phyloP scores from a whole-genome alignment of 2,888 invertebrate species.

The Charanyca ferruginea region DNA sequence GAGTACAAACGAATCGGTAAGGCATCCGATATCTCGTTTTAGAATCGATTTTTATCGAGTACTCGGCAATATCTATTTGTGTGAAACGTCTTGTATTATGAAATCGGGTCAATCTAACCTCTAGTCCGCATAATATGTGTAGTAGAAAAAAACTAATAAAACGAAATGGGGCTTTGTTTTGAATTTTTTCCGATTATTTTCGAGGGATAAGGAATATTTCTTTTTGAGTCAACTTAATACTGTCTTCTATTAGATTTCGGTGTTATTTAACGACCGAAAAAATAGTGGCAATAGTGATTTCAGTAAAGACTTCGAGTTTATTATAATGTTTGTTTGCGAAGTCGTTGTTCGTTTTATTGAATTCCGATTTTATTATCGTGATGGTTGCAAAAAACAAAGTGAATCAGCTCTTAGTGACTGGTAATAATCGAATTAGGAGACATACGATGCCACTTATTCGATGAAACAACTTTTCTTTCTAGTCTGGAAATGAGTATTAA shows the following conservation, averaged over 20 bases:
- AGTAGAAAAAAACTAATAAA: constrained; percentile 61
- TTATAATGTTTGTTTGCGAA: constrained; percentile 46
- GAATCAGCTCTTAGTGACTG: constrained; percentile 35
- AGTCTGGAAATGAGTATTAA: constrained; percentile 31
- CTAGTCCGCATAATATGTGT: constrained; percentile 29
- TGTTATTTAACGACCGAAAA: constrained; percentile 38
- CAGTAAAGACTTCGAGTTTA: constrained; percentile 46
- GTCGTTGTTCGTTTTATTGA: constrained; percentile 58
- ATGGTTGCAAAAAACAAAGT: constrained; percentile 41
- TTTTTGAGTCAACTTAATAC: constrained; percentile 20
- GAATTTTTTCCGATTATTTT: constrained; percentile 39
- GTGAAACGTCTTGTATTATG: constrained; percentile 58
- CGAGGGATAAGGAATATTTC: constrained; percentile 24
- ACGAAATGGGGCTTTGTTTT: constrained; percentile 44
- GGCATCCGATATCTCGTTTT: constrained; percentile 48
- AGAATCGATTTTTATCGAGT: constrained; percentile 47
- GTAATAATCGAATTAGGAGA: constrained; percentile 42
- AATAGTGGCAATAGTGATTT: constrained; percentile 52
- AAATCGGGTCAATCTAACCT: constrained; percentile 50
- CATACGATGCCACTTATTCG: constrained; percentile 33
- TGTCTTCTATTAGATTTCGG: constrained; percentile 36
- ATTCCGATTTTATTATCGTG: constrained; percentile 50
- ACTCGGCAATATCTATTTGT: constrained; percentile 51
- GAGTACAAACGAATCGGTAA: constrained; percentile 41
- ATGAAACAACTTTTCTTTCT: constrained; percentile 45